Evolutionary conservation across 2,888 invertebrate species (phyloP), one percentile per base, ranked within the genome.

Genomic region (Harpalus rufipes): DNA sequence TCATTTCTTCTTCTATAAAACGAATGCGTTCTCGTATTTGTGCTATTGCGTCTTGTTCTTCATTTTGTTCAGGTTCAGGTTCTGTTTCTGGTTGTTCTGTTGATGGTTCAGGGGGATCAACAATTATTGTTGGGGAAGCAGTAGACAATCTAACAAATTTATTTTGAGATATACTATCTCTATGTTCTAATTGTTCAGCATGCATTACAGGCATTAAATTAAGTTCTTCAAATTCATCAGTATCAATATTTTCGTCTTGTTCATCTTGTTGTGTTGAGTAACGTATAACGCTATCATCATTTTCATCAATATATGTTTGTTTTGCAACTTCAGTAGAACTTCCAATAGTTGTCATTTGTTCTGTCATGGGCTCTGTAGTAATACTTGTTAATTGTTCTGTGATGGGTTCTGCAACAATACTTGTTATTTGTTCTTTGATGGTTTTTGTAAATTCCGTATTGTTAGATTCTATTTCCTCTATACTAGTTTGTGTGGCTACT

Each of bases 211-310:
- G 72, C 72, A 74, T 74, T 18, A 41, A 12, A 7, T 10, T 74
- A 18, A 74, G 16, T 74, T 74, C 72, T 41, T 74, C 72, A 74
- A 74, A 74, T 14, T 74, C 72, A 16, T 74, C 72, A 74, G 18
- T 0, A 41, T 74, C 72, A 74, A 74, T 74, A 44, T 18, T 44
- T 74, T 74, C 72, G 41, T 44, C 72, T 10, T 51, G 10, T 8
- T 74, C 0, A 7, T 21, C 72, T 8, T 74, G 72, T 8, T 51
- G 44, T 74, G 41, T 14, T 74, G 72, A 44, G 21, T 21, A 41
- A 44, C 18, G 87, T 86, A 91, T 90, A 41, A 91, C 90, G 21
- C 91, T 90, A 86, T 91, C 91, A 86, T 91, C 91, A 0, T 91
- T 91, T 80, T 91, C 91, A 58, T 85, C 85, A 7, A 85, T n/a